Evolutionary conservation across 2,888 invertebrate genomes (phyloP).

Genomic region (Cremastobaeus sp.): DNA sequence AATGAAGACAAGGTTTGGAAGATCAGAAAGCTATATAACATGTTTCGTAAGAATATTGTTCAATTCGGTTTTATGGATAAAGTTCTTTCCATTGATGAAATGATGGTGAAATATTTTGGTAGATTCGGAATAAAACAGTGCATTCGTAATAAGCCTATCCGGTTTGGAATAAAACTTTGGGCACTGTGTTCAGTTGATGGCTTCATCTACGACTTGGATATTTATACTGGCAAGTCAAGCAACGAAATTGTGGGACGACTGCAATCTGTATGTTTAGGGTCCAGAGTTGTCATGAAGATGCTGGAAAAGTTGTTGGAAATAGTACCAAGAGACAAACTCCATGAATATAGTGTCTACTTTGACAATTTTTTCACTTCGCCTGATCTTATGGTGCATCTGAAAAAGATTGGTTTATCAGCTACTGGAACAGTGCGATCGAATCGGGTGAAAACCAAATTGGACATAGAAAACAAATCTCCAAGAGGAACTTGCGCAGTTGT

Average conservation of each 20-base stretch:
- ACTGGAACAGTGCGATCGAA: constrained; percentile 39
- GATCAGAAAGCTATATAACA: constrained; percentile 30
- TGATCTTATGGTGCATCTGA: constrained; percentile 30
- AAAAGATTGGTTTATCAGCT: constrained; percentile 37
- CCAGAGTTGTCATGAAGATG: constrained; percentile 2
- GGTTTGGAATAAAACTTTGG: too few relatives aligned
- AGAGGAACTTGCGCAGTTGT: too few relatives aligned
- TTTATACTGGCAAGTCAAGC: constrained; percentile 50
- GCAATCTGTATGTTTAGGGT: not conserved
- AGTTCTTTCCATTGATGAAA: constrained; percentile 40
- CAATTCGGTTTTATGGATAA: constrained; percentile 29
- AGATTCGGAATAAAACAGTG: constrained; percentile 51
- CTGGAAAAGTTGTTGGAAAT: not conserved
- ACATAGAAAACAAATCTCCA: constrained; percentile 30
- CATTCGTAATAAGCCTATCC: too few relatives aligned
- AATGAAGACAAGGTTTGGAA: constrained; percentile 42
- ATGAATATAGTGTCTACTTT: too few relatives aligned
- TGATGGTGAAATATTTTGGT: constrained; percentile 51
- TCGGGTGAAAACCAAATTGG: too few relatives aligned
- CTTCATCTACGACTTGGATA: constrained; percentile 45
- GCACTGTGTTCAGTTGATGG: constrained; percentile 50
- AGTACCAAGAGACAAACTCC: too few relatives aligned
- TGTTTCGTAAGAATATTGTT: constrained; percentile 36
- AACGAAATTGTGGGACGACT: constrained; percentile 1
- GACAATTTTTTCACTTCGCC: too few relatives aligned